Conservation (phyloP, 2,888 invertebrate genomes). For the Drosophila picticornis region DNA sequence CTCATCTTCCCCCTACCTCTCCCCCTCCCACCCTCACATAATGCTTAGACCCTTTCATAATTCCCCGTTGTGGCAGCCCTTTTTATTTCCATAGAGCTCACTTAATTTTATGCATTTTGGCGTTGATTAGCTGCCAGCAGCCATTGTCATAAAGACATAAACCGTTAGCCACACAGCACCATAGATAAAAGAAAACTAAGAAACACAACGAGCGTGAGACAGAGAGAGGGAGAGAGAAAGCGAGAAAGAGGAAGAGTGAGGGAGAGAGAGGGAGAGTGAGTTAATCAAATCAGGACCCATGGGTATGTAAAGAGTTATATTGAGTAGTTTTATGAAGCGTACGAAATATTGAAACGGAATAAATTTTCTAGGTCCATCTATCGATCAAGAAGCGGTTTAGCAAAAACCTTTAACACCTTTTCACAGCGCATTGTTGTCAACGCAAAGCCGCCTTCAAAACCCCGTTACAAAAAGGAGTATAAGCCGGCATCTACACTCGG, state of each 20-base stretch:
- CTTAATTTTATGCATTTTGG: slow-evolving; percentile 80
- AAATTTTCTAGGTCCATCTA: slow-evolving; percentile 27
- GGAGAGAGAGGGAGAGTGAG: slow-evolving; percentile 24
- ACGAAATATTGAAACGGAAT: slow-evolving; percentile 11
- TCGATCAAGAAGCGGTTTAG: slow-evolving; percentile 69
- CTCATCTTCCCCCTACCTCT: slow-evolving; percentile 1
- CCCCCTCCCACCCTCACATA: neutral
- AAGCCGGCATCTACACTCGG: neutral
- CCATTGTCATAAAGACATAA: slow-evolving; percentile 51
- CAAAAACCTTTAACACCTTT: slow-evolving; percentile 56
- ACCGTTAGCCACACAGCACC: slow-evolving; percentile 56
- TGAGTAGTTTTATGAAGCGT: slow-evolving; percentile 39
- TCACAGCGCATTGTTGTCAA: slow-evolving; percentile 44
- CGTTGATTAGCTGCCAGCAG: slow-evolving; percentile 77
- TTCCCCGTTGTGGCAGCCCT: slow-evolving; percentile 18
- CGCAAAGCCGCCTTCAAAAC: slow-evolving; percentile 63
- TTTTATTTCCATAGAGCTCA: slow-evolving; percentile 49
- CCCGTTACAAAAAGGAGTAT: slow-evolving; percentile 55
- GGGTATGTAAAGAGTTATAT: slow-evolving; percentile 44
- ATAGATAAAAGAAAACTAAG: slow-evolving; percentile 2
- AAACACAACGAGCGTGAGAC: slow-evolving; percentile 2
- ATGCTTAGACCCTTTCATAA: slow-evolving; percentile 22
- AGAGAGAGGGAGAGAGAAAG: neutral
- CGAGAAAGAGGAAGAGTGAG: neutral
- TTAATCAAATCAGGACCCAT: slow-evolving; percentile 67